These are phyloP conservation scores for Zoroaster sp. DNA, from an alignment of 53 echinoderm and acorn worm species.

Conservation along the genomic window DNA sequence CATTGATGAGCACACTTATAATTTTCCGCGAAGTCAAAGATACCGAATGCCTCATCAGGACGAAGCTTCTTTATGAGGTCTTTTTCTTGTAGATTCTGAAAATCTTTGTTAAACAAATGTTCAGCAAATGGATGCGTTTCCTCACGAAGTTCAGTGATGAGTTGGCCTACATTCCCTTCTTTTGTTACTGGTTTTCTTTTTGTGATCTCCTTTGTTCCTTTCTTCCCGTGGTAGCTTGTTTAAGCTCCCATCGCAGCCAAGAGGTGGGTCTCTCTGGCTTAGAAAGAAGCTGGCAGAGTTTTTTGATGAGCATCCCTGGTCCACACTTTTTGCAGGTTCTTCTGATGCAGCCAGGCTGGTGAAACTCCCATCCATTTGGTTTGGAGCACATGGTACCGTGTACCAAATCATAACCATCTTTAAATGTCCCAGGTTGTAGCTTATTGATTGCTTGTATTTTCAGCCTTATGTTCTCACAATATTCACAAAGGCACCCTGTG, in stretches of 20 bases:
- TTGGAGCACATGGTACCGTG: slow-evolving; percentile 46
- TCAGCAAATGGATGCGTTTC: background rate
- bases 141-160: background rate
- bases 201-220: background rate
- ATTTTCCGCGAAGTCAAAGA: slow-evolving; percentile 32
- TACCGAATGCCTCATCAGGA: background rate
- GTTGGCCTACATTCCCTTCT: background rate
- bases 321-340: background rate
- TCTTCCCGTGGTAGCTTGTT: no score
- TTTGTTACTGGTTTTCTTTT: background rate
- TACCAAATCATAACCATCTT: slow-evolving; percentile 10
- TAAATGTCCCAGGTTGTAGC: slow-evolving; percentile 25
- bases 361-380: background rate
- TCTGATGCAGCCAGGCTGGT: slow-evolving; percentile 38
- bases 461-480: slow-evolving; percentile 65
- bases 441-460: slow-evolving; percentile 48
- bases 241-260: slow-evolving; percentile 13
- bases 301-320: background rate
- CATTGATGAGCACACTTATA: slow-evolving; percentile 42
- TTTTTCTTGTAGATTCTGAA: slow-evolving; percentile 1
- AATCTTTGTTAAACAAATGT: background rate
- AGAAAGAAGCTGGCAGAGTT: background rate
- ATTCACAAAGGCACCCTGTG: slow-evolving; percentile 65
- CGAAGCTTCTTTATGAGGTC: background rate
- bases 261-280: background rate